Evolutionary conservation across 1,140 invertebrate genomes (phyloP), one percentile per base, ranked within the genome.

Genomic region (Philotrypesis tridentata): DNA sequence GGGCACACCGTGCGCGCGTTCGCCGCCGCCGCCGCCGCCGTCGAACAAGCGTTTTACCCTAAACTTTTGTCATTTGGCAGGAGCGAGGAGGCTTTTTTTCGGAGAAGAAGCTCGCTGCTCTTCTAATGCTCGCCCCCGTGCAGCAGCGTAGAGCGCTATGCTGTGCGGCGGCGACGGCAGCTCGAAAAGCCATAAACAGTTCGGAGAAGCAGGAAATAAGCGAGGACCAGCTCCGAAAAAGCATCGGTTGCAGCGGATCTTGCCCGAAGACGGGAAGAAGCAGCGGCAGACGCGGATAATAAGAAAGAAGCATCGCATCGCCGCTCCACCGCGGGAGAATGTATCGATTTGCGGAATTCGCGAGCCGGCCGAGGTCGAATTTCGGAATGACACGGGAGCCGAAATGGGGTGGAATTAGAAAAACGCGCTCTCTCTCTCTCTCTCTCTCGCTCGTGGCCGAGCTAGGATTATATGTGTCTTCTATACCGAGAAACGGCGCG

Each of bases 181-280:
- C 67, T 73, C 82, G 72, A 83, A 86, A 84, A 75, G 8, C 73
- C 79, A 80, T 77, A 83, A 81, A 76, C 67, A 79, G 77, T 83
- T 83, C 82, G 82, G 11, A 60, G 82, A 83, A 79, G 82, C 48
- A 74, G 61, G 63, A 79, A 83, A 83, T 79, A 68, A 83, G 55
- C 33, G 68, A 29, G 61, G 61, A 65, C 61, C 61, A 29, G 61
- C 25, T n/a, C n/a, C 73, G 61, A 78, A 79, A 77, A 72, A 72
- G 25, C 75, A 82, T 79, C 75, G 75, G 31, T 61, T 65, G 75
- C 70, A 72, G 68, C 29, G 23, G 29, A 61, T 43, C 23, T 48
- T 43, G n/a, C 40, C 37, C 74, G 80, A 82, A 82, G 37, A n/a
- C 23, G 31, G 27, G 29, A 73, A 79, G 70, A 63, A 74, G 61